Evolutionary conservation across 2,797 vertebrate genomes (phyloP).

Genomic region (Dendrocincla tyrannina): DNA sequence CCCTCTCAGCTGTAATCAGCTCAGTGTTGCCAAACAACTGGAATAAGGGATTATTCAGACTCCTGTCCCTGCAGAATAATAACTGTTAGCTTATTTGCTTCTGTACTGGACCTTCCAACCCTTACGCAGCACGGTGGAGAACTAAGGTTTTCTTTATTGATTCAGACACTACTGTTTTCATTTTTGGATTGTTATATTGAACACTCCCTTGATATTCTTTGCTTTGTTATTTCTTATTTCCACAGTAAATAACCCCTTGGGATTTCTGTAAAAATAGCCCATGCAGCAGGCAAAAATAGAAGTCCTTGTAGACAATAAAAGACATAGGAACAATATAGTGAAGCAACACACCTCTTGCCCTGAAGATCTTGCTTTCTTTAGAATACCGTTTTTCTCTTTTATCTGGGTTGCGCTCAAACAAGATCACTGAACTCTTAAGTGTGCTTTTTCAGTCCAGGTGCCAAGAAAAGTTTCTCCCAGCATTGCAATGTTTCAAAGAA

Average conservation of each 20-base stretch:
- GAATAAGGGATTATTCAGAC: constrained; percentile 8
- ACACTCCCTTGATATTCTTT: background rate
- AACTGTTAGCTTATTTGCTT: constrained; percentile 20
- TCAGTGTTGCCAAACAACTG: constrained; percentile 20
- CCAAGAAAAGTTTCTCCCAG: background rate
- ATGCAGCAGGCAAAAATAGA: background rate
- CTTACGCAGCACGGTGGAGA: background rate
- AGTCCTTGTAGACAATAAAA: background rate
- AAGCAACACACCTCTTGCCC: background rate
- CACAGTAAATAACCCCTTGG: background rate
- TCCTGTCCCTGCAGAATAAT: constrained; percentile 22
- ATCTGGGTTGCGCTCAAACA: background rate
- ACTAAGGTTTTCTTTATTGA: background rate
- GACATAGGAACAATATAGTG: background rate
- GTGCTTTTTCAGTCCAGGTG: background rate
- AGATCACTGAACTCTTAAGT: background rate
- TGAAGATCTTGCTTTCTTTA: background rate
- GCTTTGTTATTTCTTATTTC: background rate
- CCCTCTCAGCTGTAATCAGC: background rate
- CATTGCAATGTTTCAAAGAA: background rate
- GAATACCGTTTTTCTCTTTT: background rate
- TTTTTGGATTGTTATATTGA: background rate
- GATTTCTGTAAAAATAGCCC: background rate
- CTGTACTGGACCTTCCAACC: constrained; percentile 25
- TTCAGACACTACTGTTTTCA: background rate